These are phyloP conservation scores for Petroica traversi DNA, from an alignment of 2,113 vertebrate genomes.

Conservation along the genomic window DNA sequence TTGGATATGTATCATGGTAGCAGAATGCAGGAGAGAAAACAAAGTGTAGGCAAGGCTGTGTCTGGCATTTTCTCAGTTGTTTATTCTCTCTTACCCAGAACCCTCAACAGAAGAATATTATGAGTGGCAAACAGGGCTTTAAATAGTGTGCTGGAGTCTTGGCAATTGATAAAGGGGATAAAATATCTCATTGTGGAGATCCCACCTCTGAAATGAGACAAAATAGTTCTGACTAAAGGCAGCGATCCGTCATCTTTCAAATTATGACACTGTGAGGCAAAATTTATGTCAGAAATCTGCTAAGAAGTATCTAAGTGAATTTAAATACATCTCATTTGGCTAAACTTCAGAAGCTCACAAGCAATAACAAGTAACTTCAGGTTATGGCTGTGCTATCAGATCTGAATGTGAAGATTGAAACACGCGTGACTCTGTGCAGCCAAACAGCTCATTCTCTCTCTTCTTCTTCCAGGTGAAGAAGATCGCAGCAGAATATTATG, in stretches of 20 bases:
- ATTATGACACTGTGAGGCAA: neutral
- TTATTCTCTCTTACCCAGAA: neutral
- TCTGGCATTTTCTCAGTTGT: neutral
- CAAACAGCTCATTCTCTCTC: constrained; percentile 5
- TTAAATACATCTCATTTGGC: neutral
- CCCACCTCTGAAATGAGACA: neutral
- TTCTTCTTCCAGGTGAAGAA: constrained; percentile 84
- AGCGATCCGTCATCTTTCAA: neutral
- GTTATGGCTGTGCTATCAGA: constrained; percentile 5
- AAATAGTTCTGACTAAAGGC: neutral
- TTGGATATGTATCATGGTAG: neutral
- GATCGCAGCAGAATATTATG: constrained; percentile 94
- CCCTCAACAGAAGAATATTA: neutral
- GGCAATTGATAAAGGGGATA: neutral
- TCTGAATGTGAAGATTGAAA: neutral
- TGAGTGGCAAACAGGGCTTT: neutral
- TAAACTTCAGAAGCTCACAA: constrained; percentile 13
- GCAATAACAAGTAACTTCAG: constrained; percentile 17
- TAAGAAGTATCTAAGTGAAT: neutral
- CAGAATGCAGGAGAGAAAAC: neutral
- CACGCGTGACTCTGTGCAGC: neutral
- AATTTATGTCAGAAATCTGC: neutral
- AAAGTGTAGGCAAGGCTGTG: neutral
- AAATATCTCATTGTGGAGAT: neutral
- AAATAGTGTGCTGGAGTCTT: neutral